Evolutionary conservation across 2,888 invertebrate species (phyloP).

Genomic region (Andrena haemorrhoa): DNA sequence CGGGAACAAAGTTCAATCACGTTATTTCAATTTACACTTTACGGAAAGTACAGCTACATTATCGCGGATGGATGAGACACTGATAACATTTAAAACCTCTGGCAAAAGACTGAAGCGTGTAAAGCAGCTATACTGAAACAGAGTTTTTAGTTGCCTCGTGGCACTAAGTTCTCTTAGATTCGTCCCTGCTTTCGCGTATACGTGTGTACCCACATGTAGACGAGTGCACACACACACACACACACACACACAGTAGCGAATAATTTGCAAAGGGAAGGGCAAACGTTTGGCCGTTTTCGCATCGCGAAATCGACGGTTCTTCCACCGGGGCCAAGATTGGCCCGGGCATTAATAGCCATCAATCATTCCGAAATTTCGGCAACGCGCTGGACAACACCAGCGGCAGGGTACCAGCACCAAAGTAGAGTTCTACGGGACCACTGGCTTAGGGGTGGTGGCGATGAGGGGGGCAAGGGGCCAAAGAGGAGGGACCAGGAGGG

Average conservation of each 20-base stretch:
- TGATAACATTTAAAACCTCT: too few species aligned
- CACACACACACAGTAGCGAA: background rate
- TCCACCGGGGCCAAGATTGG: conserved; percentile 66
- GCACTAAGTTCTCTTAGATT: conserved; percentile 6
- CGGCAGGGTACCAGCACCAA: conserved; percentile 83
- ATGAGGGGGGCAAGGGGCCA: conserved; percentile 55
- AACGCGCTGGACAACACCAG: conserved; percentile 84
- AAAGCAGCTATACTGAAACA: background rate
- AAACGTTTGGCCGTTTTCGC: background rate
- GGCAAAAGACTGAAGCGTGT: too few species aligned
- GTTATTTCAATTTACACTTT: too few species aligned
- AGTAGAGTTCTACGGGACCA: conserved; percentile 83
- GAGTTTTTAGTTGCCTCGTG: background rate
- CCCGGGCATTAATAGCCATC: conserved; percentile 83
- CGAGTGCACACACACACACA: background rate
- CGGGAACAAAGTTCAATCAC: too few species aligned
- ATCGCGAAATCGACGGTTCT: background rate
- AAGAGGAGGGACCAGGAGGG: conserved; percentile 65
- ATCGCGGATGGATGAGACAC: too few species aligned
- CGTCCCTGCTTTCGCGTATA: conserved; percentile 20
- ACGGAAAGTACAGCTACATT: too few species aligned
- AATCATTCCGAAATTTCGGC: conserved; percentile 84
- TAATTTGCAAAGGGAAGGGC: background rate
- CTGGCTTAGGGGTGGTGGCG: conserved; percentile 41
- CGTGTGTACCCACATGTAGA: background rate